These are phyloP conservation scores for Triops cancriformis DNA, from an alignment of 1,140 invertebrate species.

Conservation along the genomic window DNA sequence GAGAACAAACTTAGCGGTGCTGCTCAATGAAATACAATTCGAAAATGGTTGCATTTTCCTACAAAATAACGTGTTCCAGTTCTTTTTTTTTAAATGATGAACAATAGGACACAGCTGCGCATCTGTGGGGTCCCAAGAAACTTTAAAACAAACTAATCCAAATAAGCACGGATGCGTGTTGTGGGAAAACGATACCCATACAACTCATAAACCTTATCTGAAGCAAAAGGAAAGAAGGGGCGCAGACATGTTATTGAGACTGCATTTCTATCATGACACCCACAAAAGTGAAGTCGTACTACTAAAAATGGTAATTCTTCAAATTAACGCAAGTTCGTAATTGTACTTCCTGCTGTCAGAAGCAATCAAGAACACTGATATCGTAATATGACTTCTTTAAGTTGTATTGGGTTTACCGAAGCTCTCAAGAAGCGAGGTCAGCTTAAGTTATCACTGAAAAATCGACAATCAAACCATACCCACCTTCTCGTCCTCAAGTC, in stretches of 20 bases:
- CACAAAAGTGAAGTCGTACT: neutral
- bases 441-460: too few species aligned
- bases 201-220: neutral
- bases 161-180: constrained; percentile 5
- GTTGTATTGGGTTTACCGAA: too few species aligned
- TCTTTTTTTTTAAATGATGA: neutral
- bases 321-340: neutral
- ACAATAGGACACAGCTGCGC: neutral
- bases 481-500: too few species aligned
- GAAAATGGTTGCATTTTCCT: neutral
- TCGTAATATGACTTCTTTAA: too few species aligned
- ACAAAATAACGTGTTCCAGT: neutral
- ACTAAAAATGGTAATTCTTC: neutral
- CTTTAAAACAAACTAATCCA: neutral
- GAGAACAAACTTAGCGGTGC: neutral
- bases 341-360: too few species aligned
- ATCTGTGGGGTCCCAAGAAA: neutral
- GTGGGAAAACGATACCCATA: neutral
- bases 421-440: too few species aligned
- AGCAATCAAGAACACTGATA: too few species aligned
- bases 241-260: neutral
- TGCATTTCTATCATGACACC: neutral
- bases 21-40: constrained; percentile 8
- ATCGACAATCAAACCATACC: too few species aligned
- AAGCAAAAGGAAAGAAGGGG: neutral